Evolutionary conservation across 1,140 invertebrate species (phyloP), one percentile per base, ranked within the genome.

Genomic region (Mya arenaria): DNA sequence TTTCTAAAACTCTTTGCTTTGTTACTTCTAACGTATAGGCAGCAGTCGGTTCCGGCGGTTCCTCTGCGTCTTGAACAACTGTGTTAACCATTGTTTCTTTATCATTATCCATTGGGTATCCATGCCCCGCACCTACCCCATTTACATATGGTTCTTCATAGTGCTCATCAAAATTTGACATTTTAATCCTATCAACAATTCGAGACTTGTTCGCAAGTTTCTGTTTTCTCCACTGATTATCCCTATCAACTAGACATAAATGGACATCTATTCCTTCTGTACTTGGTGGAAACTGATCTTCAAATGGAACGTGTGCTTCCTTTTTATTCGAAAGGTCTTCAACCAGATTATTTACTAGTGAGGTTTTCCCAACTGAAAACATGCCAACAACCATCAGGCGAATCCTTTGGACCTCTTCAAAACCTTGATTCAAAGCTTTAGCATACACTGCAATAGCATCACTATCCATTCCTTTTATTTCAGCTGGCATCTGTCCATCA

Each of bases 301-400:
- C n/a, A n/a, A n/a, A n/a, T n/a, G n/a, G n/a, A n/a, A n/a, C n/a
- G n/a, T n/a, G n/a, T 52, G 19, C 8, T 52, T 17, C 25, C 17
- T 1, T 36, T 52, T 52, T 52, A 5, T 60, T 48, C 0, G 5
- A 10, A 32, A 28, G 25, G 1, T 25, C 58, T 10, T 39, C 19
- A 13, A 74, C 28, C 37, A 75, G 19, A 48, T 75, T 75, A 32
- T 75, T 55, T 4, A 75, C 39, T n/a, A 75, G 41, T 8, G 73
- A 75, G 19, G 73, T 75, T 75, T 75, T 75, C 8, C 73, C 73
- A 13, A 75, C 56, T 30, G 28, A 56, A 75, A 48, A 62, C 73
- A 75, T 75, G 25, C 73, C 73, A 4, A 75, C 73, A 6, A 75
- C 56, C 73, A 75, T 75, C 15, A 75, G 19, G 28, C 73, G 37